Percentiles rank a stretch among this genome's conserved stretches.
phyloP scores from a whole-genome alignment of 2,113 vertebrate genomes.

The Bubalus kerabau region DNA sequence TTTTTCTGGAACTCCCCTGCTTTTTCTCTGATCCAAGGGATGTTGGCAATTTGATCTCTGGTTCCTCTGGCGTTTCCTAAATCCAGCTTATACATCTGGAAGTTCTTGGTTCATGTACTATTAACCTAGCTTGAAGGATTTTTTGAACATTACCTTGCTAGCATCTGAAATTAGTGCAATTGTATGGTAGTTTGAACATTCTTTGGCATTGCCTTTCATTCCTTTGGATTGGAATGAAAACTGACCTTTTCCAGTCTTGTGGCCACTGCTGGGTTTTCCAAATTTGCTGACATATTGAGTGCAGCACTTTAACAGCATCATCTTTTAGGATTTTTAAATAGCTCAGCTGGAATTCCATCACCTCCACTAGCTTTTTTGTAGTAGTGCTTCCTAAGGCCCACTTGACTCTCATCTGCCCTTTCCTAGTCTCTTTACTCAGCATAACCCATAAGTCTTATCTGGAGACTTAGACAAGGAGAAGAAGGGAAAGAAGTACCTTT shows the following conservation, averaged over 20 bases:
- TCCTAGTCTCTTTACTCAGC: neutral
- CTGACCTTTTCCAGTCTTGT: neutral
- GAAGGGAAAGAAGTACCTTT: neutral
- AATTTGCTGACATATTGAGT: neutral
- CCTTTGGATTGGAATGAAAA: neutral
- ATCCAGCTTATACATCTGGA: neutral
- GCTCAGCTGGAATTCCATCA: neutral
- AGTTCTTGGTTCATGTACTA: neutral
- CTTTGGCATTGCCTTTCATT: neutral
- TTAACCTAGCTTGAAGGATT: neutral
- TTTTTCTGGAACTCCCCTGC: neutral
- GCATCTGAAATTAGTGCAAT: neutral
- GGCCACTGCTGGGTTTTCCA: neutral
- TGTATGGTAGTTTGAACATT: neutral
- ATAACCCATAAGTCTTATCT: neutral
- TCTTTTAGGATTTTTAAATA: neutral
- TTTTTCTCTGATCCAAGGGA: neutral
- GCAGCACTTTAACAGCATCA: neutral
- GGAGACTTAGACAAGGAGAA: neutral
- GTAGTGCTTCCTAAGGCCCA: neutral
- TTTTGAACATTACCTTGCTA: neutral
- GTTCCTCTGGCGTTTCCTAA: neutral
- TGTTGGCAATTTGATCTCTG: neutral
- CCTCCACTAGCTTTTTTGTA: neutral
- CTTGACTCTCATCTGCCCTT: neutral